These are phyloP conservation scores for Ochotona curzoniae DNA, from an alignment of 2,113 vertebrate species.

Conservation along the genomic window DNA sequence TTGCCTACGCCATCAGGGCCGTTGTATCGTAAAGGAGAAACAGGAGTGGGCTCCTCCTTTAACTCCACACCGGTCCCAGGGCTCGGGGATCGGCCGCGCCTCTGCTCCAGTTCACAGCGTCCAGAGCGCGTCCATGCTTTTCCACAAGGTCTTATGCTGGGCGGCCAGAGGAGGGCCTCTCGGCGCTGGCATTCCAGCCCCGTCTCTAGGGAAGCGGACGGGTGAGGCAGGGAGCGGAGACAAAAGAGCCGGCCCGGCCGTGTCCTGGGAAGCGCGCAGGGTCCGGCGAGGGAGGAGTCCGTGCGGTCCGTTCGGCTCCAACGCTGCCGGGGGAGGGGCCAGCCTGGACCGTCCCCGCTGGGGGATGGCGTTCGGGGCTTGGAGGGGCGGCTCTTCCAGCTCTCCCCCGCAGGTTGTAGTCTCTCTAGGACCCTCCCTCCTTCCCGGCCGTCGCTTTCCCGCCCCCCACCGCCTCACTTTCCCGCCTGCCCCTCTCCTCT, in stretches of 20 bases:
- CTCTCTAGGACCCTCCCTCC: fast-evolving
- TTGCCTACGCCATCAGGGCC: background rate
- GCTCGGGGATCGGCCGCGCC: background rate
- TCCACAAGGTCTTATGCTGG: background rate
- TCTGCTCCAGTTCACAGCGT: background rate
- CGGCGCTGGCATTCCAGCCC: background rate
- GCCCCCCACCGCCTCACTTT: background rate
- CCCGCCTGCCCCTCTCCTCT: background rate
- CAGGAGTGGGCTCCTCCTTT: background rate
- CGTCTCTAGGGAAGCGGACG: background rate
- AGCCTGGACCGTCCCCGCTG: background rate
- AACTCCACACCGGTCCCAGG: background rate
- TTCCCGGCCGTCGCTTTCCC: fast-evolving
- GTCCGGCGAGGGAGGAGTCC: background rate
- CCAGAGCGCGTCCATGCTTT: too few relatives aligned
- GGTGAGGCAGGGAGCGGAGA: background rate
- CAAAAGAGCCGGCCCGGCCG: background rate
- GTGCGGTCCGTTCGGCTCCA: background rate
- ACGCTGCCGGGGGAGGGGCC: too few relatives aligned
- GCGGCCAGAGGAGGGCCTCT: background rate
- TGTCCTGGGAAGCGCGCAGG: background rate
- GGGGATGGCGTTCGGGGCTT: fast-evolving
- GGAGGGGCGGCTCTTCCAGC: fast-evolving
- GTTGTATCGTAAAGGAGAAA: background rate
- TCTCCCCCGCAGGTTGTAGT: fast-evolving